A percentile compares a stretch with the other conserved stretches of the same genome.
These are phyloP conservation scores for Pyralis farinalis DNA, from an alignment of 2,888 invertebrate genomes.

Conservation along the genomic window DNA sequence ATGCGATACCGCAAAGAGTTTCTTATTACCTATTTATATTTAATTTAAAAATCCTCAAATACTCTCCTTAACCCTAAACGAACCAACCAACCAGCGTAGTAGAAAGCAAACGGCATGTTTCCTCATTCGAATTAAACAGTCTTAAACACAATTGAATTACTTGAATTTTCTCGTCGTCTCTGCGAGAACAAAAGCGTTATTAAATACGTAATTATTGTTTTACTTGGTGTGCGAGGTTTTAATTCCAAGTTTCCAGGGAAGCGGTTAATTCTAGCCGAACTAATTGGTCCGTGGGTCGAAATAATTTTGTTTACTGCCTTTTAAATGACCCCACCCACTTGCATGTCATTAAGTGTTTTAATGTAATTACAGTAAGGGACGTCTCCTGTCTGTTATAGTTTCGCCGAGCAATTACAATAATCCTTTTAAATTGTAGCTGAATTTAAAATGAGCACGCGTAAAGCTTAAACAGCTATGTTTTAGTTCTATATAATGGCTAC, in stretches of 20 bases:
- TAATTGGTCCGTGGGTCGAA: conserved; percentile 75
- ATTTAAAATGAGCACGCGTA: too few species aligned
- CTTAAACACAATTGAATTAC: conserved; percentile 80
- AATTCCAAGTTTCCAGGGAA: conserved; percentile 54
- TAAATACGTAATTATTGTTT: conserved; percentile 81
- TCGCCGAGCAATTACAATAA: too few species aligned
- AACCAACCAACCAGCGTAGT: conserved; percentile 41
- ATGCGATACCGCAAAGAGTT: too few species aligned
- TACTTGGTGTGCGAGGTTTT: conserved; percentile 76
- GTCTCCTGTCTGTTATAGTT: conserved; percentile 21
- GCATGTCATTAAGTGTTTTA: conserved; percentile 51
- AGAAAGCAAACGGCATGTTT: conserved; percentile 63
- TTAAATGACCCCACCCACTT: conserved; percentile 72
- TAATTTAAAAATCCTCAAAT: too few species aligned
- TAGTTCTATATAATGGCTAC: too few species aligned
- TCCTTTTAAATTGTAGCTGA: too few species aligned
- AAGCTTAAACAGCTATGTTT: too few species aligned
- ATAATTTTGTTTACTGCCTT: conserved; percentile 79
- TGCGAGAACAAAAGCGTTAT: conserved; percentile 79
- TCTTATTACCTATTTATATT: too few species aligned
- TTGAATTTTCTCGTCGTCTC: conserved; percentile 71
- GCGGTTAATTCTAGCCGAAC: conserved; percentile 77
- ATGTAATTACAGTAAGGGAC: conserved; percentile 37
- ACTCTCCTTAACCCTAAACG: conserved; percentile 17
- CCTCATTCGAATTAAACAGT: conserved; percentile 69